A percentile compares a stretch with the other conserved stretches of the same genome.
Evolutionary conservation across 2,888 invertebrate species (phyloP).

Genomic region (Dryobotodes eremita): DNA sequence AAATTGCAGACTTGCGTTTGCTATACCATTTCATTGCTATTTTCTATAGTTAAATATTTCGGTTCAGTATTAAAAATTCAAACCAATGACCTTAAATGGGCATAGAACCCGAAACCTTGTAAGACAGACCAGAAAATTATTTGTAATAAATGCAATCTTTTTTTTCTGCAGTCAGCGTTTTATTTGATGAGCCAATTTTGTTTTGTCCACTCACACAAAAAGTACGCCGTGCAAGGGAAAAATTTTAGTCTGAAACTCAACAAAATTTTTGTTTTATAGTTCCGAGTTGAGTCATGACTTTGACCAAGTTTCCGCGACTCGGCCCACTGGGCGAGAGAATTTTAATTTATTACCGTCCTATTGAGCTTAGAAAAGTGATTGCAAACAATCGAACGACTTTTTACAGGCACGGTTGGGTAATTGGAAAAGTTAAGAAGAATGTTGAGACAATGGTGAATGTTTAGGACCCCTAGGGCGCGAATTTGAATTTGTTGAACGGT

Average conservation of each 20-base stretch:
- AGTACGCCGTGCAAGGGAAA: neutral
- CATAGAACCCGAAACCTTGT: no score
- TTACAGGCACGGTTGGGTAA: constrained; percentile 67
- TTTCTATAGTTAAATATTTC: neutral
- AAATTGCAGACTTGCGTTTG: neutral
- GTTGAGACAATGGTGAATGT: constrained; percentile 59
- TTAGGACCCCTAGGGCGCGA: constrained; percentile 22
- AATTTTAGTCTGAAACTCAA: constrained; percentile 2
- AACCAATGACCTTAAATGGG: neutral
- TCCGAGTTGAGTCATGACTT: constrained; percentile 51
- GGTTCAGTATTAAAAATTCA: no score
- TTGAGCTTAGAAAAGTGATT: constrained; percentile 67
- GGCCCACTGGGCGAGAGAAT: constrained; percentile 52
- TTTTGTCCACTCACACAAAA: neutral
- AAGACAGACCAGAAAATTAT: neutral
- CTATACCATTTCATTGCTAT: neutral
- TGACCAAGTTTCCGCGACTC: constrained; percentile 44
- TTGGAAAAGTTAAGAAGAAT: constrained; percentile 70
- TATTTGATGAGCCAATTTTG: neutral
- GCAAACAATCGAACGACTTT: constrained; percentile 69
- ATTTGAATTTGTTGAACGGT: constrained; percentile 25
- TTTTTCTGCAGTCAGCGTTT: no score
- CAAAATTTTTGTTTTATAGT: constrained; percentile 31
- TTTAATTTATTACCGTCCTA: constrained; percentile 71
- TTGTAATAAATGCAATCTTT: neutral